phyloP scores from a whole-genome alignment of 30 jellyfish, hydroid and myxozoan genomes.

The Cassiopea andromeda region DNA sequence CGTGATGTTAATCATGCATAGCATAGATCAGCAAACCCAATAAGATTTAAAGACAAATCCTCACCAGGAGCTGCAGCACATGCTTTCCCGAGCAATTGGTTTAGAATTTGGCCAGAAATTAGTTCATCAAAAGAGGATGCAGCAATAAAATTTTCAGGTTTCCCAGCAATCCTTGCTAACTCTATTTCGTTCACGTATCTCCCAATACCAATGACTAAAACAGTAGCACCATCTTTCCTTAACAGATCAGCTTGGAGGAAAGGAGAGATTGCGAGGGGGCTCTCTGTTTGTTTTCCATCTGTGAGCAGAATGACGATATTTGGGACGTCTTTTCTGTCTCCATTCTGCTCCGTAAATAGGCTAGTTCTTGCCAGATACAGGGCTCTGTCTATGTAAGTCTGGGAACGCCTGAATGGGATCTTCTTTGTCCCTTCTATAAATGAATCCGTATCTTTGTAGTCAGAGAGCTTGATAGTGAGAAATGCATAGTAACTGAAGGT shows the following conservation, averaged over 20 bases:
- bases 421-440: slow-evolving; percentile 26
- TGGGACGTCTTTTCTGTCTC: slow-evolving; percentile 75
- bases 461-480: slow-evolving; percentile 65
- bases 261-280: slow-evolving; percentile 45
- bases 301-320: slow-evolving; percentile 62
- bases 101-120: slow-evolving; percentile 29
- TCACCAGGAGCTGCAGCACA: slow-evolving; percentile 61
- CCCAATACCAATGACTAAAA: slow-evolving; percentile 76
- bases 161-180: slow-evolving; percentile 63
- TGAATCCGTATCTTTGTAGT: slow-evolving; percentile 47
- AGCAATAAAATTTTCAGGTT: slow-evolving; percentile 42
- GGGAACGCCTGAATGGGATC: slow-evolving; percentile 52
- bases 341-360: slow-evolving; percentile 62
- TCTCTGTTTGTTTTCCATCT: slow-evolving; percentile 70
- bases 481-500: slow-evolving; percentile 72
- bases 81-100: slow-evolving; percentile 10
- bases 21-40: not conserved
- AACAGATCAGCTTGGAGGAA: slow-evolving; percentile 32
- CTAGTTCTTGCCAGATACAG: slow-evolving; percentile 22
- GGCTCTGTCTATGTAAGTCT: slow-evolving; percentile 74
- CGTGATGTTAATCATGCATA: too few relatives aligned
- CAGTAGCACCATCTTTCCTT: slow-evolving; percentile 53
- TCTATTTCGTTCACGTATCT: slow-evolving; percentile 35
- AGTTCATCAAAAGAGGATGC: slow-evolving; percentile 63
- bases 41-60: not conserved